Percentiles rank a stretch among this genome's conserved stretches.
phyloP scores from a whole-genome alignment of 1,140 invertebrate species.

The Lineus longissimus region DNA sequence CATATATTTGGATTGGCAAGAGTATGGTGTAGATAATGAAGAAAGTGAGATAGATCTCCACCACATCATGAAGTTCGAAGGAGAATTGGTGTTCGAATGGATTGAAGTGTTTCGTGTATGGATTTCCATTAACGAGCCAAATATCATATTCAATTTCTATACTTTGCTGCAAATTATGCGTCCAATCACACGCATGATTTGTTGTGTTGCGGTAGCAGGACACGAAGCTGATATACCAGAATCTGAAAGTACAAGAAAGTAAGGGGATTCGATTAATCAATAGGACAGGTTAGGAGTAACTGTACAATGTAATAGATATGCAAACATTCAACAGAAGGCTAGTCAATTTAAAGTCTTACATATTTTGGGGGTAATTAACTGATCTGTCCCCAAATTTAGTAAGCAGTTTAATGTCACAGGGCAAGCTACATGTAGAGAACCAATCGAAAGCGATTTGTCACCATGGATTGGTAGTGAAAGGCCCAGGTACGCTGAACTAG shows the following conservation, averaged over 20 bases:
- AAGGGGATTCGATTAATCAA: conserved; percentile 1
- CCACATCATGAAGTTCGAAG: conserved; percentile 82
- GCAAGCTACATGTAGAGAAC: too few species aligned
- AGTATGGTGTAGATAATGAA: conserved; percentile 82
- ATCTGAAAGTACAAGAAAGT: conserved; percentile 59
- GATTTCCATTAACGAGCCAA: conserved; percentile 93
- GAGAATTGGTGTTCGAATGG: conserved; percentile 92
- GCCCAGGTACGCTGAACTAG: too few species aligned
- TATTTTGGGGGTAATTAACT: too few species aligned
- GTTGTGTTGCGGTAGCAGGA: conserved; percentile 76
- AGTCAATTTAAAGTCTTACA: too few species aligned
- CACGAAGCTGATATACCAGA: conserved; percentile 93
- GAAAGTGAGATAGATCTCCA: conserved; percentile 87
- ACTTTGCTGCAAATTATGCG: conserved; percentile 32
- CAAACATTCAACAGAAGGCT: conserved; percentile 1
- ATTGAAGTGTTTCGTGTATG: conserved; percentile 63
- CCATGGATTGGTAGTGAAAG: too few species aligned
- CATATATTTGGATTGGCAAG: conserved; percentile 80
- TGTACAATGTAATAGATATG: too few species aligned
- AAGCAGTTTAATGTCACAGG: too few species aligned
- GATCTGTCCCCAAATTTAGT: too few species aligned
- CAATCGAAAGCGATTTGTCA: too few species aligned
- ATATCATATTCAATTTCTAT: conserved; percentile 80
- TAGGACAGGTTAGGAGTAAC: neutral
- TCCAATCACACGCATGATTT: conserved; percentile 55